These are phyloP conservation scores for Pseudomyrmex cubaensis DNA, from an alignment of 1,140 invertebrate genomes.

Conservation along the genomic window DNA sequence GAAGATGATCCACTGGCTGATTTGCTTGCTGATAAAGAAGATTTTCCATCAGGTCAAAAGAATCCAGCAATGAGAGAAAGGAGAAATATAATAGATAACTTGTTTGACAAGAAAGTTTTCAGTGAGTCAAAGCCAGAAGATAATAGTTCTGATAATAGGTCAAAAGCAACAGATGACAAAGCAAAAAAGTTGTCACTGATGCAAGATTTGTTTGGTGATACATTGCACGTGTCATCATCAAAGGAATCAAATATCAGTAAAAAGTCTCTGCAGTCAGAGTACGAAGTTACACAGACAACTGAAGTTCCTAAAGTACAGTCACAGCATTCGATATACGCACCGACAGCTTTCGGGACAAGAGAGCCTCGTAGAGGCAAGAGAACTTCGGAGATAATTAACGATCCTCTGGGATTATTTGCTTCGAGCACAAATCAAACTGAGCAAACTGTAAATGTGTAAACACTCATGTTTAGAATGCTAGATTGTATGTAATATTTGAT, in stretches of 20 bases:
- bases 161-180: conserved; percentile 60
- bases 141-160: conserved; percentile 46
- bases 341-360: conserved; percentile 60
- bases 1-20: conserved; percentile 74
- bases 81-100: conserved; percentile 68
- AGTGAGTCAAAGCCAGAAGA: conserved; percentile 25
- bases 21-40: conserved; percentile 72
- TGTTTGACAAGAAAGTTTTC: conserved; percentile 72
- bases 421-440: conserved; percentile 49
- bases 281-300: conserved; percentile 40
- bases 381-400: conserved; percentile 68
- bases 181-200: conserved; percentile 72
- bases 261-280: conserved; percentile 35
- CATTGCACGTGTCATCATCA: conserved; percentile 44
- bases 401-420: conserved; percentile 78
- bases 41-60: conserved; percentile 60
- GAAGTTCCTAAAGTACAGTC: conserved; percentile 52
- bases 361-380: conserved; percentile 76
- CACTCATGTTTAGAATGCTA: neutral
- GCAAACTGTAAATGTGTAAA: conserved; percentile 52
- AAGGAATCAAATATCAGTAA: conserved; percentile 42
- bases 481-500: conserved; percentile 15
- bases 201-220: conserved; percentile 77
- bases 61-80: conserved; percentile 55
- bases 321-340: conserved; percentile 49